These are phyloP conservation scores for Mycalesis mineus DNA, from an alignment of 2,888 invertebrate species.

Conservation along the genomic window DNA sequence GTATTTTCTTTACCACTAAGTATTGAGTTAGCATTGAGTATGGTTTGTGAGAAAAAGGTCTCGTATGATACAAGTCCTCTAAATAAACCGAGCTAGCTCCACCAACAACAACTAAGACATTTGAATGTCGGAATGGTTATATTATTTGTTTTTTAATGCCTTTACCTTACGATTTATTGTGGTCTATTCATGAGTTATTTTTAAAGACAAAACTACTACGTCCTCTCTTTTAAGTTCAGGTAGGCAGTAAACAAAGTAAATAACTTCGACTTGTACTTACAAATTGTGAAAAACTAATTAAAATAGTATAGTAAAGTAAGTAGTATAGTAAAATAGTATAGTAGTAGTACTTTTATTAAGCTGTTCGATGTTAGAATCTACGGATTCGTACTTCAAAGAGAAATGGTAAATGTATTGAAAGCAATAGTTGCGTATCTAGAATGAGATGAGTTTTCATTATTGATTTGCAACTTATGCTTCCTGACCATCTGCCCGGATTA, in stretches of 20 bases:
- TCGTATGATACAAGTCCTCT: conserved; percentile 15
- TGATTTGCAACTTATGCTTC: conserved; percentile 23
- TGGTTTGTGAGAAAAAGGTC: conserved; percentile 43
- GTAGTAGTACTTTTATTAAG: no score
- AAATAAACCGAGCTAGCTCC: conserved; percentile 16
- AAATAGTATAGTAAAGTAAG: no score
- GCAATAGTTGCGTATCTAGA: conserved; percentile 7
- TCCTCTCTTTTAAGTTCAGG: conserved; percentile 17
- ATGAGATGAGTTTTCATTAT: conserved; percentile 28
- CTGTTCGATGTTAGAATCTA: no score
- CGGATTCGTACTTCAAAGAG: not conserved
- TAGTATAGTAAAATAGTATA: no score
- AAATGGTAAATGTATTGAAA: not conserved
- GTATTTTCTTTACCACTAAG: conserved; percentile 37
- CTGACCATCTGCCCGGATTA: conserved; percentile 21
- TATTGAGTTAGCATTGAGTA: conserved; percentile 11
- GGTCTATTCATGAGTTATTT: conserved; percentile 52
- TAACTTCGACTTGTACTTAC: not conserved
- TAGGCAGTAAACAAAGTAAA: conserved; percentile 15
- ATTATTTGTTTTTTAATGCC: conserved; percentile 41
- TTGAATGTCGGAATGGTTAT: conserved; percentile 51
- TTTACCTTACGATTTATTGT: conserved; percentile 34
- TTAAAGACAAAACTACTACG: conserved; percentile 36
- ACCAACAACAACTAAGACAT: conserved; percentile 39
- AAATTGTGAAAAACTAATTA: no score